Base-by-base conservation (phyloP, 2,113 vertebrate genomes). In the Scopus umbretta region DNA sequence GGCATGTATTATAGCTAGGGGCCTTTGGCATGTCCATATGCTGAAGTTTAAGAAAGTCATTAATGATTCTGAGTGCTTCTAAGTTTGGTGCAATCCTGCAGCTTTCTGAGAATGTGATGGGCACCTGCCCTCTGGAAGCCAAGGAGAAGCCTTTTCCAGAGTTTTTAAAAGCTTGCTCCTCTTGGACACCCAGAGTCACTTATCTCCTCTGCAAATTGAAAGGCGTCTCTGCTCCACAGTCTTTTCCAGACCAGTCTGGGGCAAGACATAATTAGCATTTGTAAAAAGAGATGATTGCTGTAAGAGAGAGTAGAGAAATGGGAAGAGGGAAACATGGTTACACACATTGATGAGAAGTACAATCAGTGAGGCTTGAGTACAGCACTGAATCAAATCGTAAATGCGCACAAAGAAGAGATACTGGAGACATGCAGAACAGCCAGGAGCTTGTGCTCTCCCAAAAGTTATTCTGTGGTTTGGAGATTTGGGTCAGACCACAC, bases 401-500 rank as follows among this genome's bases (percentile, higher is more conserved):
- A 95, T 88, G 50, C 3, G 1, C 55, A 63, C 62, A 78, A 71
- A 93, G 61, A 72, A 75, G n/a, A 42, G 55, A 67, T 88, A 80
- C 53, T 82, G 90, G 85, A 97, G 87, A 81, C 86, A 61, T 25
- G n/a, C 42, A 80, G 71, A 88, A 76, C 34, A 82, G 71, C 62
- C 75, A 91, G 32, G 63, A 82, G 56, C 42, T 90, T 90, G 30
- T 61, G 62, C 62, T 87, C 17, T 91, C 87, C 66, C 71, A 19
- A 16, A 59, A 75, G 95, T 75, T 82, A 7, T 61, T 82, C 70
- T 85, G 94, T 82, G 94, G 91, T 95, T 93, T 96, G 62, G 67
- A 83, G 59, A 38, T 62, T 86, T 93, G 93, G 52, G 74, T 79
- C 67, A 87, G 95, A 95, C 88, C 86, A 95, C 83, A 85, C 78